A percentile compares a stretch with the other conserved stretches of the same genome.
Evolutionary conservation across 2,113 vertebrate species (phyloP).

Genomic region (Dipodomys merriami): DNA sequence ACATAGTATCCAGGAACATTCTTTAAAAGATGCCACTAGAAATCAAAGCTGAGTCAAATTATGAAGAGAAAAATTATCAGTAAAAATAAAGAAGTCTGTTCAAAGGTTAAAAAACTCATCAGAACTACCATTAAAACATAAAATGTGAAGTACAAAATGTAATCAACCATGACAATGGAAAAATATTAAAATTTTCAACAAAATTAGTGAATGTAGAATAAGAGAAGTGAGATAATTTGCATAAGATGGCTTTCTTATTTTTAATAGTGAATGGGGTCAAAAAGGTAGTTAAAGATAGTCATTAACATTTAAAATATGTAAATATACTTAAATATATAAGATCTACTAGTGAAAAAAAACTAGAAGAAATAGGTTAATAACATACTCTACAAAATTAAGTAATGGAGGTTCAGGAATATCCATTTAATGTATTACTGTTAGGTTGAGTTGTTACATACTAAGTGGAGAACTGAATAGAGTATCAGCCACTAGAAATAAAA

Average conservation of each 20-base stretch:
- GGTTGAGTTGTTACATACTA: not conserved
- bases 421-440: conserved; percentile 1
- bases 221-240: not conserved
- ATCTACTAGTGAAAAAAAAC: conserved; percentile 18
- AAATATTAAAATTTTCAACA: not conserved
- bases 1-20: not conserved
- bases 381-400: conserved; percentile 1
- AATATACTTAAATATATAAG: conserved; percentile 21
- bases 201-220: not conserved
- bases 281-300: not conserved
- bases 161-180: not conserved
- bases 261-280: not conserved
- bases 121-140: conserved; percentile 12
- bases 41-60: conserved; percentile 33
- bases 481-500: conserved; percentile 21
- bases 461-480: not conserved
- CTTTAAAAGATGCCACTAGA: conserved; percentile 17
- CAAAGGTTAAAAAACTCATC: conserved; percentile 3
- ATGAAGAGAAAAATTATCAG: not conserved
- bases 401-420: not conserved
- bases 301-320: not conserved
- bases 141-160: not conserved
- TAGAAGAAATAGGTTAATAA: not conserved
- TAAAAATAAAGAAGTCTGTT: conserved; percentile 26
- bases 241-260: not conserved